Evolutionary conservation across 1,140 invertebrate species (phyloP), one percentile per base, ranked within the genome.

Genomic region (Littorina saxatilis): DNA sequence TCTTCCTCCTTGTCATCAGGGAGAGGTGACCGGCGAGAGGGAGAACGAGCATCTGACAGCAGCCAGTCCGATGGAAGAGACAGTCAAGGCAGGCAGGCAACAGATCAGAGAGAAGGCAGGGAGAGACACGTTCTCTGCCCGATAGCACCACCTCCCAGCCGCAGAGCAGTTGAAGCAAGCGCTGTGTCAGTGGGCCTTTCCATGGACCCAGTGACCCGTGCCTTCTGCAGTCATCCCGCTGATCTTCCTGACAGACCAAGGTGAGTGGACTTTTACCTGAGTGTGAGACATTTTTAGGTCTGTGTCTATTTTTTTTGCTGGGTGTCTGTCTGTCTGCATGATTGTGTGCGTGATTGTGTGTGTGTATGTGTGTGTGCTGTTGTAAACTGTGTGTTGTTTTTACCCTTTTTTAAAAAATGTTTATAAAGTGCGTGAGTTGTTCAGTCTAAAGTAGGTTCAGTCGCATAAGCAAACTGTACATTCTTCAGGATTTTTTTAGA

Each of bases 191-290:
- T 82, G 80, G 86, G 84, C 11, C 84, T 88, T 29, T 79, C 83
- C 32, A 55, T 70, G n/a, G 77, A 82, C n/a, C 75, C 85, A 43
- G 81, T 82, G 35, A 70, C 72, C 11, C 78, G 76, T 17, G 84
- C 89, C 37, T 89, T 86, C 78, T 90, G 85, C 79, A 89, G 88
- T 55, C 86, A 86, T 32, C 85, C 84, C 55, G 82, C 85, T 15
- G 89, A 90, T 70, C 32, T 90, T 29, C 86, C 88, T 58, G 86
- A 88, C 15, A 87, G 81, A 81, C 84, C 87, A 29, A 87, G 85
- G 89, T 90, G 76, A 47, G 5, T 9, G 17, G 43, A 9, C 17
- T 47, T 9, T 47, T 47, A 9, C 17, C 17, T 47, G 43, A 9
- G 5, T 47, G 43, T 47, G 43, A 9, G 43, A n/a, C n/a, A n/a